Evolutionary conservation across 1,140 invertebrate species (phyloP).

Genomic region (Olivierus martensii): DNA sequence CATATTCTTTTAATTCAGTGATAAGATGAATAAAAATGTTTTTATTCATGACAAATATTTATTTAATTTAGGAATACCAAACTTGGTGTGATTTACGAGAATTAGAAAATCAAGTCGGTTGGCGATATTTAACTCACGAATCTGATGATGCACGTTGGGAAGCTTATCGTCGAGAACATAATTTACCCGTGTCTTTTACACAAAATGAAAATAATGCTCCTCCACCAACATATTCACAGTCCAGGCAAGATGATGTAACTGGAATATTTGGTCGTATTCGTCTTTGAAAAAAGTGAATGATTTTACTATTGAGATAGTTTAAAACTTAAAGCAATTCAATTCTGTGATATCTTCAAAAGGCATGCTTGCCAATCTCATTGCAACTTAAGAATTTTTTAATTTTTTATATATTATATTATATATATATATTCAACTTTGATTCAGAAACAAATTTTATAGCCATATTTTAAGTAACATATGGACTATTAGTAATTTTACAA

Average conservation of each 20-base stretch:
- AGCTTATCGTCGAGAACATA: constrained; percentile 34
- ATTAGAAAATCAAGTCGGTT: constrained; percentile 65
- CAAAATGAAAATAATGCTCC: constrained; percentile 16
- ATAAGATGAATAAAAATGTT: too few relatives aligned
- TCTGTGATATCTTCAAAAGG: too few relatives aligned
- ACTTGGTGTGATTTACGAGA: constrained; percentile 88
- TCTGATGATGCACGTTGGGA: constrained; percentile 90
- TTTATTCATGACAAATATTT: too few relatives aligned
- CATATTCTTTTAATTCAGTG: too few relatives aligned
- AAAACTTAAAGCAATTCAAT: too few relatives aligned
- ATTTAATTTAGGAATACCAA: constrained; percentile 61
- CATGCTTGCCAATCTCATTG: too few relatives aligned
- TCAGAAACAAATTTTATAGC: too few relatives aligned
- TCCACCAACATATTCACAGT: constrained; percentile 5
- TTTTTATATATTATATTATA: too few relatives aligned
- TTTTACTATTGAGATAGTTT: constrained; percentile 26
- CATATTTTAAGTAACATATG: too few relatives aligned
- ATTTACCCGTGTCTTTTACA: constrained; percentile 17
- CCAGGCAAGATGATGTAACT: constrained; percentile 10
- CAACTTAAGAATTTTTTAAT: too few relatives aligned
- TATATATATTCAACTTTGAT: too few relatives aligned
- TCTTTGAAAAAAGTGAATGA: background rate
- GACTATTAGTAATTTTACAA: too few relatives aligned
- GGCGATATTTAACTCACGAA: constrained; percentile 87
- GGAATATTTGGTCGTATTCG: constrained; percentile 10